Percentiles rank a stretch among this genome's conserved stretches.
phyloP scores from a whole-genome alignment of 35 echinoderm and acorn worm genomes.

The Anneissia japonica region DNA sequence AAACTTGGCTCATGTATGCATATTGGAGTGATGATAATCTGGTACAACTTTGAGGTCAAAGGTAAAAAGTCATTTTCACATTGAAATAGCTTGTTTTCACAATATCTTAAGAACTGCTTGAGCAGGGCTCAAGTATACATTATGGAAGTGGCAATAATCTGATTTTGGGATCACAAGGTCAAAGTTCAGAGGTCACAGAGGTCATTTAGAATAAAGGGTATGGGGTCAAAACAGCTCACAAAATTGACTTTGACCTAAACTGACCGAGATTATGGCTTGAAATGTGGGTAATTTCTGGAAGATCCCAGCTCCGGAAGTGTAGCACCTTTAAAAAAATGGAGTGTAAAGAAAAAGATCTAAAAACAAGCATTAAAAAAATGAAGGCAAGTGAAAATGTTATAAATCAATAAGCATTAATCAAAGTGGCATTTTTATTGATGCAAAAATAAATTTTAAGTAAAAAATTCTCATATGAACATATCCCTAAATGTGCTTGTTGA shows the following conservation, averaged over 20 bases:
- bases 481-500: no score
- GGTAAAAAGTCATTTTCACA: no score
- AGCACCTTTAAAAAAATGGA: constrained; percentile 6
- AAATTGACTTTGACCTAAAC: constrained; percentile 16
- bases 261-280: constrained; percentile 18
- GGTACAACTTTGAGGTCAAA: no score
- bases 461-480: no score
- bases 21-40: no score
- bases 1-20: no score
- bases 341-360: constrained; percentile 23
- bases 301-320: constrained; percentile 5
- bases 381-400: no score
- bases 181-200: constrained; percentile 5
- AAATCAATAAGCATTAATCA: no score
- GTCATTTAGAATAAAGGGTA: constrained; percentile 17
- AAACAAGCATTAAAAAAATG: constrained; percentile 18
- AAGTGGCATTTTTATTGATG: no score
- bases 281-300: constrained; percentile 9
- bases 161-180: not conserved
- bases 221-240: constrained; percentile 18
- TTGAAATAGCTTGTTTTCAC: constrained; percentile 11
- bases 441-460: no score
- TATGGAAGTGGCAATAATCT: constrained; percentile 24
- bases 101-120: constrained; percentile 4
- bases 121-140: constrained; percentile 19